Percentiles rank a stretch among this genome's conserved stretches.
These are phyloP conservation scores for Acanthornis magna DNA, from an alignment of 2,797 vertebrate genomes.

Conservation along the genomic window DNA sequence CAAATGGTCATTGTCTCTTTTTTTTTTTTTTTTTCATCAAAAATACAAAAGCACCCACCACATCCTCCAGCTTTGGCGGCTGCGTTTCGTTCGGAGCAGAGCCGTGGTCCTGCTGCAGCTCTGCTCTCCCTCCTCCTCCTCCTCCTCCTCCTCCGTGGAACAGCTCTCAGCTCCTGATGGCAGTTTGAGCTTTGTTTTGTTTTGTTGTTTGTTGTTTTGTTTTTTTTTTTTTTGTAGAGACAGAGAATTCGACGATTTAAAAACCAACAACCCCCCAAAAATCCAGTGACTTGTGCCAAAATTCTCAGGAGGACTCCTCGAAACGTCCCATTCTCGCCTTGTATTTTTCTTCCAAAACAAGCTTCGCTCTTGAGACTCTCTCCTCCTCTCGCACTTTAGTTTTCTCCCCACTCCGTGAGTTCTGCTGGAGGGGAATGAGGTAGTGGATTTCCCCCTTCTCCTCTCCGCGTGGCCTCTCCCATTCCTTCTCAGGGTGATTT, in stretches of 20 bases:
- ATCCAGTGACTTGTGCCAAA: slow-evolving; percentile 21
- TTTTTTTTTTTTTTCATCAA: slow-evolving; percentile 31
- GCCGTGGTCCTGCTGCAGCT: neutral
- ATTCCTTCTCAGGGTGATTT: neutral
- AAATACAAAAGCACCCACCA: slow-evolving; percentile 67
- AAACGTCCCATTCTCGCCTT: neutral
- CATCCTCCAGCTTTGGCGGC: neutral
- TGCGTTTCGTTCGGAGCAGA: neutral
- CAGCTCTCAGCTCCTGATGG: slow-evolving; percentile 43
- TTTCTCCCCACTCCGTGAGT: slow-evolving; percentile 30
- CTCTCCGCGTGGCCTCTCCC: slow-evolving; percentile 4
- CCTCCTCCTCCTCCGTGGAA: neutral
- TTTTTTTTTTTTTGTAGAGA: neutral
- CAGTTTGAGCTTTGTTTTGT: slow-evolving; percentile 58
- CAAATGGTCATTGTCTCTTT: slow-evolving; percentile 44
- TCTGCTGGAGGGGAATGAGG: slow-evolving; percentile 51
- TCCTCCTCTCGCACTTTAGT: slow-evolving; percentile 1
- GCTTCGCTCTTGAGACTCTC: neutral
- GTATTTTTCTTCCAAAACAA: neutral
- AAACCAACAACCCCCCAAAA: slow-evolving; percentile 46
- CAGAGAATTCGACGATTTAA: slow-evolving; percentile 10
- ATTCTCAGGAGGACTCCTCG: neutral
- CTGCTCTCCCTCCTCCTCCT: neutral
- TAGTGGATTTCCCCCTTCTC: slow-evolving; percentile 36
- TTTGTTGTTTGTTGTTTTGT: neutral